Percentiles rank a stretch among this genome's conserved stretches.
Conservation (phyloP, 2,888 invertebrate species). For the Hedya salicella region DNA sequence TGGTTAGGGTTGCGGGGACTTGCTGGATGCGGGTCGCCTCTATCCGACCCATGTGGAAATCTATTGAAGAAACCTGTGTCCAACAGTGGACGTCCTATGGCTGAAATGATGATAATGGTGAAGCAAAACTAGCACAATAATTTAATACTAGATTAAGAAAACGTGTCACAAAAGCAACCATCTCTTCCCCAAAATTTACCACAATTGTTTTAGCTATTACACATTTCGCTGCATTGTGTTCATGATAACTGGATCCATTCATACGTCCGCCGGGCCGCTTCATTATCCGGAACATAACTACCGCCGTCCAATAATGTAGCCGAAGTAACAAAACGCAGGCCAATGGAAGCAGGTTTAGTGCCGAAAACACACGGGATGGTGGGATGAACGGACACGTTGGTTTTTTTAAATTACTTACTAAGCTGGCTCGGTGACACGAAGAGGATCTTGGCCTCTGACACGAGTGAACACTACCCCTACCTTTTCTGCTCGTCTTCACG, state of each 20-base stretch:
- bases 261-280: conserved; percentile 57
- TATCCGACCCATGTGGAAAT: too few species aligned
- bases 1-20: too few species aligned
- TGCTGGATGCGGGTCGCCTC: too few species aligned
- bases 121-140: too few species aligned
- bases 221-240: conserved; percentile 24
- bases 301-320: conserved; percentile 56
- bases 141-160: too few species aligned
- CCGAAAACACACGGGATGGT: conserved; percentile 49
- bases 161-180: background rate
- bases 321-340: conserved; percentile 55
- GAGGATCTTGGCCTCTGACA: too few species aligned
- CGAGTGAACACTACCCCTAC: too few species aligned
- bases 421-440: too few species aligned
- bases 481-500: too few species aligned
- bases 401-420: background rate
- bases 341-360: conserved; percentile 50
- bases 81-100: too few species aligned
- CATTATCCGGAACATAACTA: conserved; percentile 62
- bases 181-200: background rate
- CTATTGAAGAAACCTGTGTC: too few species aligned
- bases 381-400: background rate
- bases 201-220: background rate
- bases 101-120: too few species aligned
- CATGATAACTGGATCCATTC: conserved; percentile 46